Percentiles rank a stretch among this genome's conserved stretches.
Conservation (phyloP, 2,888 invertebrate species). For the Agrotis ipsilon region DNA sequence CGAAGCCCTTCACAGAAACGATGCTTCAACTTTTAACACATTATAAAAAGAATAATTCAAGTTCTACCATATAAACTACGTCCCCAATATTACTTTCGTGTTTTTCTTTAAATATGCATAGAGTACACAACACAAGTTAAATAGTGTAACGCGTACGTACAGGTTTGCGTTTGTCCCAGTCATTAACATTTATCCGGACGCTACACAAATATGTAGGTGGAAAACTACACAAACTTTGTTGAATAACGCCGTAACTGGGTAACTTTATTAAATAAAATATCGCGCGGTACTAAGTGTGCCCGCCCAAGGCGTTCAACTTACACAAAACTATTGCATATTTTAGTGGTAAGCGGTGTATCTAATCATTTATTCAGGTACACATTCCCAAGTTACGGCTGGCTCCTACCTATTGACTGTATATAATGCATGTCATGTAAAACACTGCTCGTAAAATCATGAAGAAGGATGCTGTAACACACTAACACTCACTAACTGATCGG, state of each 20-base stretch:
- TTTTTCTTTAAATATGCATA: conserved; percentile 78
- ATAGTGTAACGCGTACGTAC: conserved; percentile 68
- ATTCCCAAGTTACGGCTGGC: conserved; percentile 84
- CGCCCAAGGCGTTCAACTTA: conserved; percentile 87
- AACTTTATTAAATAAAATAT: conserved; percentile 89
- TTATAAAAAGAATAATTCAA: conserved; percentile 35
- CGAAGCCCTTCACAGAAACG: conserved; percentile 1
- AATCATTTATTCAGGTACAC: conserved; percentile 88
- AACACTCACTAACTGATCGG: neutral
- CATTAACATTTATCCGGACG: conserved; percentile 83
- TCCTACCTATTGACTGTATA: conserved; percentile 82
- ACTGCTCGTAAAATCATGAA: conserved; percentile 64
- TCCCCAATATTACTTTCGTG: conserved; percentile 40
- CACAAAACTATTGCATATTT: conserved; percentile 90
- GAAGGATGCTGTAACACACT: neutral
- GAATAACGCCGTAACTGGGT: conserved; percentile 78
- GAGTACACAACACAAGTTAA: conserved; percentile 74
- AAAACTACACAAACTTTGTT: conserved; percentile 80
- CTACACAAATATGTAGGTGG: conserved; percentile 80
- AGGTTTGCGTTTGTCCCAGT: conserved; percentile 75
- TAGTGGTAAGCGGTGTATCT: conserved; percentile 84
- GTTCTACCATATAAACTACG: conserved; percentile 32
- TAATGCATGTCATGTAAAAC: conserved; percentile 84
- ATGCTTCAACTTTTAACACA: conserved; percentile 2
- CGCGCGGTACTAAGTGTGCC: conserved; percentile 80